Percentiles rank a stretch among this genome's conserved stretches.
phyloP scores from a whole-genome alignment of 2,113 vertebrate species.

The Gopherus flavomarginatus region DNA sequence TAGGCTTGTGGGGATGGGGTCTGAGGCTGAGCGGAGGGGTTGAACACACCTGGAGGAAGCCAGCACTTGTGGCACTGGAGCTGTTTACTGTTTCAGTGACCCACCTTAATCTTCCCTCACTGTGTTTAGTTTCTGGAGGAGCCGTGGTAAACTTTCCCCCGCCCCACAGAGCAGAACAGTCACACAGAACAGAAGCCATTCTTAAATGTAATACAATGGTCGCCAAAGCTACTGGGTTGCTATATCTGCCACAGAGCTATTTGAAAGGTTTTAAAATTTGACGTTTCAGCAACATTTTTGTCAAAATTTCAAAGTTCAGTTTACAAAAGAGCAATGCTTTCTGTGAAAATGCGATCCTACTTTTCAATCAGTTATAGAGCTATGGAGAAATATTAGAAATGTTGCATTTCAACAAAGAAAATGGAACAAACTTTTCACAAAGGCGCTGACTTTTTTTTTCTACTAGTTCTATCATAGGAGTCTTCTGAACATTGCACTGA shows the following conservation, averaged over 20 bases:
- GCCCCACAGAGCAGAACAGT: too few species aligned
- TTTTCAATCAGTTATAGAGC: neutral
- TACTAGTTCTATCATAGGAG: neutral
- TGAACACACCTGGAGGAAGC: too few species aligned
- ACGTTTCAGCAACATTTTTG: constrained; percentile 1
- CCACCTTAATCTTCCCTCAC: too few species aligned
- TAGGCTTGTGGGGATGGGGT: too few species aligned
- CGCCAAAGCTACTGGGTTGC: too few species aligned
- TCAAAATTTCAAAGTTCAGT: neutral
- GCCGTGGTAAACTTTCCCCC: too few species aligned
- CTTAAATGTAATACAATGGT: too few species aligned
- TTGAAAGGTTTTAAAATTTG: constrained; percentile 33
- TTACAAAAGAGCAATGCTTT: constrained; percentile 14
- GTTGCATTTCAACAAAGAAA: constrained; percentile 51
- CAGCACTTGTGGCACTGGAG: too few species aligned
- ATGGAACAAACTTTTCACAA: constrained; percentile 15
- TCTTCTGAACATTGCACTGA: constrained; percentile 6
- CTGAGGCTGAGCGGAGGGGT: too few species aligned
- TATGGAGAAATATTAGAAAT: neutral
- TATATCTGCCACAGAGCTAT: neutral
- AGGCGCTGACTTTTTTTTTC: neutral
- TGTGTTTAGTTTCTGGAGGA: too few species aligned
- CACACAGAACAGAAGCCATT: too few species aligned
- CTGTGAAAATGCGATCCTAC: neutral
- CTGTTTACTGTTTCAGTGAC: too few species aligned